Percentiles rank a stretch among this genome's conserved stretches.
These are phyloP conservation scores for Rhaphigaster nebulosa DNA, from an alignment of 2,888 invertebrate genomes.

Conservation along the genomic window DNA sequence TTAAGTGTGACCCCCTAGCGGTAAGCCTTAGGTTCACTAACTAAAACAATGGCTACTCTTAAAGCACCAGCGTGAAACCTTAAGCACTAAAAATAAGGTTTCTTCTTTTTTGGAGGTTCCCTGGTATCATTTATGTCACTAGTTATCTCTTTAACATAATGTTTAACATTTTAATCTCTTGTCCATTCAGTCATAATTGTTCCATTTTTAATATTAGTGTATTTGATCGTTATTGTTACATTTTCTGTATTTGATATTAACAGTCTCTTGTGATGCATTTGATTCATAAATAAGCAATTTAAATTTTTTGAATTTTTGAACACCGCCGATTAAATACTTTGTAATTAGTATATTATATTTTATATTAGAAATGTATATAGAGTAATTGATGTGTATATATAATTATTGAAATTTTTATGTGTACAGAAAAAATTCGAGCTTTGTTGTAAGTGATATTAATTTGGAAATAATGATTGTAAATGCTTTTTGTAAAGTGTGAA, in stretches of 20 bases:
- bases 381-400: conserved; percentile 36
- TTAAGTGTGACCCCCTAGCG: background rate
- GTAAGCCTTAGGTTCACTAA: background rate
- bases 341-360: conserved; percentile 57
- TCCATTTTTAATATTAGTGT: background rate
- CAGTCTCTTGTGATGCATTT: background rate
- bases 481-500: conserved; percentile 57
- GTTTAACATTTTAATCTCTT: background rate
- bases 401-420: conserved; percentile 51
- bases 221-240: background rate
- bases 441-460: conserved; percentile 54
- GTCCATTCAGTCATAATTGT: background rate
- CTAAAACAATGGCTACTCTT: background rate
- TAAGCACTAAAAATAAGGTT: background rate
- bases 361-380: conserved; percentile 52
- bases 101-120: conserved; percentile 5
- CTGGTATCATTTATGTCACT: conserved; percentile 26
- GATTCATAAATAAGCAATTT: conserved; percentile 37
- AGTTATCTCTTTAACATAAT: background rate
- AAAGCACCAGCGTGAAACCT: background rate
- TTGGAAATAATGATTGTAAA: conserved; percentile 13
- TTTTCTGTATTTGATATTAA: background rate
- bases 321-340: conserved; percentile 52
- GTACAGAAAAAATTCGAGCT: conserved; percentile 56
- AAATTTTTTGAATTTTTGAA: conserved; percentile 38